Evolutionary conservation across 2,797 vertebrate genomes (phyloP), one percentile per base, ranked within the genome.

Genomic region (Labeo calbasu): DNA sequence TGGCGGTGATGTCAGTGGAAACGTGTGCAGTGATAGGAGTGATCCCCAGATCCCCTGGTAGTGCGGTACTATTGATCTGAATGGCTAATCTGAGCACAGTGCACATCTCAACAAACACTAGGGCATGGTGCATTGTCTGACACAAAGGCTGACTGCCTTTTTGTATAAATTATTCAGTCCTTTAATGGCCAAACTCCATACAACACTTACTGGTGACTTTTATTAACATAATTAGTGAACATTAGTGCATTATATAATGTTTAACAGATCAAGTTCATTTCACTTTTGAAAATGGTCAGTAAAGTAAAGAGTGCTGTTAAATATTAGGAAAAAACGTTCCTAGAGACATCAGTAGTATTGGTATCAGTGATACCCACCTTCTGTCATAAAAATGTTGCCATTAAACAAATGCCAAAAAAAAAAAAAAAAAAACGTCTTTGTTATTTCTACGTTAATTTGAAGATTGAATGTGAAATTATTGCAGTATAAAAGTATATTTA

Each of bases 51-150:
- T 84, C 85, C 81, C 70, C 65, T 61, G 71, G 63, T 77, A 76
- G 55, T 66, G 82, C 59, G 77, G 86, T 51, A 77, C 17, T 82
- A 82, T 87, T 69, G 86, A 87, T 87, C 83, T 72, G 79, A 71
- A 72, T 55, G 65, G 63, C 65, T 81, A 80, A 43, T 81, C 46
- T 72, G 25, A 84, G 73, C 69, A 55, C 79, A 55, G 71, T 65
- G 61, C 28, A 57, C 43, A 40, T 77, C 28, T 81, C 32, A n/a
- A 71, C 68, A 79, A 32, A 79, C 72, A 72, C 40, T 48, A 43
- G 51, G 28, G 32, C n/a, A 46, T 55, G 61, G 40, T 76, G 61
- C 71, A 70, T 40, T 79, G 82, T 55, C 14, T 19, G 11, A 17
- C 53, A 53, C n/a, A 48, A 59, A 77, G 46, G 11, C 79, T 51